Percentiles rank a stretch among this genome's conserved stretches.
Evolutionary conservation across 2,888 invertebrate species (phyloP).

Genomic region (Andrena camellia): DNA sequence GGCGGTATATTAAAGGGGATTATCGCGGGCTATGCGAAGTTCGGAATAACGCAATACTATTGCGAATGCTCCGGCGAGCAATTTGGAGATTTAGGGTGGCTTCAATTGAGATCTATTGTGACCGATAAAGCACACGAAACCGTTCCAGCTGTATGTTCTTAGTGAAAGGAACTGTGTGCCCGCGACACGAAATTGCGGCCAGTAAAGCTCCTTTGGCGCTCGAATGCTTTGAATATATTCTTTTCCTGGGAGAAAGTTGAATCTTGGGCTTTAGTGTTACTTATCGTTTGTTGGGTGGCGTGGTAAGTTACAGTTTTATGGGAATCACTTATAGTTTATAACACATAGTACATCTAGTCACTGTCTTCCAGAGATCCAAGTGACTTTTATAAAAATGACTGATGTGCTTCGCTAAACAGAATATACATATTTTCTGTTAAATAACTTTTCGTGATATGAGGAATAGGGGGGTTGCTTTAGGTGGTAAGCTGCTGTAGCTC

Average conservation of each 20-base stretch:
- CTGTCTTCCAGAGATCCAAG: background rate
- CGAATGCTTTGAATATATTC: background rate
- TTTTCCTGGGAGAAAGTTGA: background rate
- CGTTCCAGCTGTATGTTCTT: background rate
- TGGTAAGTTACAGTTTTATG: background rate
- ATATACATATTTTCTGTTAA: background rate
- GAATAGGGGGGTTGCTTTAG: too few species aligned
- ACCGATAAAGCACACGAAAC: slow-evolving; percentile 22
- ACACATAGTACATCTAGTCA: background rate
- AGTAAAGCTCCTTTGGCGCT: slow-evolving; percentile 4
- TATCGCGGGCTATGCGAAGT: background rate
- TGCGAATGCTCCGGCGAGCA: background rate
- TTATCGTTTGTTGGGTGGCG: background rate
- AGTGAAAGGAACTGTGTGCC: slow-evolving; percentile 17
- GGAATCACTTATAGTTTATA: background rate
- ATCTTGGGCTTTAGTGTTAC: background rate
- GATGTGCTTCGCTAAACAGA: too few species aligned
- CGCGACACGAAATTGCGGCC: slow-evolving; percentile 18
- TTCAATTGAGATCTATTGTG: slow-evolving; percentile 42
- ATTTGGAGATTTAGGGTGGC: slow-evolving; percentile 28
- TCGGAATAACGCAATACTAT: slow-evolving; percentile 26
- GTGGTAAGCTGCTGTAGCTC: background rate
- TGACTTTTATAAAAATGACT: too few species aligned
- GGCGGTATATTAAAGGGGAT: slow-evolving; percentile 20
- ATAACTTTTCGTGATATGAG: too few species aligned